Conservation (phyloP, 2,797 vertebrate species). For the Argyrosomus regius region DNA sequence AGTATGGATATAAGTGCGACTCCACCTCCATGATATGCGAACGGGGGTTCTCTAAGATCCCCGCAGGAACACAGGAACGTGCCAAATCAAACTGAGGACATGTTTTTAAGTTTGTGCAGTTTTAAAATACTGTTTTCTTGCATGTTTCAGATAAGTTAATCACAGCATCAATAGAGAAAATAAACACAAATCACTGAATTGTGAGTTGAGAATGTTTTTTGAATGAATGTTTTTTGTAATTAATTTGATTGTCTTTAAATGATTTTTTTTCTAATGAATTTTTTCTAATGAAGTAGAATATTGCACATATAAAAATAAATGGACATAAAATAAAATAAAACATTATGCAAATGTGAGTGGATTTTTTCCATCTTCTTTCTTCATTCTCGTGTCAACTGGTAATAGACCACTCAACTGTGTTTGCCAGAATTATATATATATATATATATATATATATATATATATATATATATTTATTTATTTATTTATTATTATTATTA, state of each 20-base stretch:
- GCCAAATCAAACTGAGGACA: slow-evolving; percentile 29
- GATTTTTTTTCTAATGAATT: not conserved
- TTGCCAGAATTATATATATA: not conserved
- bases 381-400: not conserved
- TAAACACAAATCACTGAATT: not conserved
- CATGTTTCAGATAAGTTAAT: not conserved
- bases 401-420: not conserved
- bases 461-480: too few species aligned
- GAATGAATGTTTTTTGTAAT: not conserved
- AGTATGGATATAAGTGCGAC: slow-evolving; percentile 71
- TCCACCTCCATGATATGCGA: slow-evolving; percentile 46
- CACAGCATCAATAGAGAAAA: not conserved
- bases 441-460: too few species aligned
- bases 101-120: not conserved
- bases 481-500: not conserved
- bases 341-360: not conserved
- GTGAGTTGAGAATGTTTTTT: not conserved
- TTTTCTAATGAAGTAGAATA: not conserved
- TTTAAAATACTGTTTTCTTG: not conserved
- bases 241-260: not conserved
- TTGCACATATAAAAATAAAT: too few species aligned
- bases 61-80: slow-evolving; percentile 24
- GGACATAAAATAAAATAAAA: not conserved
- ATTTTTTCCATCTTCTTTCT: not conserved
- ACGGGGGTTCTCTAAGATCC: slow-evolving; percentile 7